Percentiles rank a stretch among this genome's conserved stretches.
Evolutionary conservation across 2,888 invertebrate species (phyloP).

Genomic region (Nephrotoma appendiculata): DNA sequence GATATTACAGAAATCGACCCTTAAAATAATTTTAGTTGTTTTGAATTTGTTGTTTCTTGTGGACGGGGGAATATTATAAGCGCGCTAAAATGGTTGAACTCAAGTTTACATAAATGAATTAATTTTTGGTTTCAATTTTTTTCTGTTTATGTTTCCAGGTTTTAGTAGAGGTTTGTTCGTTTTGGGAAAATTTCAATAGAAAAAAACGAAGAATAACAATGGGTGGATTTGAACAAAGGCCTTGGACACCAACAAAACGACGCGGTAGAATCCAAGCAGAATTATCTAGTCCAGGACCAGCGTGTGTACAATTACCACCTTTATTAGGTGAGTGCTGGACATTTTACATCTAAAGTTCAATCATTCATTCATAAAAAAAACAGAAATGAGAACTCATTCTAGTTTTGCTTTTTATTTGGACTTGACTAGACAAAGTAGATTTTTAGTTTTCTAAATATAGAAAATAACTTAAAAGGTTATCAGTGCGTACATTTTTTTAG

Average conservation of each 20-base stretch:
- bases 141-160: neutral
- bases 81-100: neutral
- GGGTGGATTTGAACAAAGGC: conserved; percentile 63
- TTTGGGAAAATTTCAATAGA: neutral
- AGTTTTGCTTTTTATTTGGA: neutral
- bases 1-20: neutral
- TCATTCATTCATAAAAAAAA: neutral
- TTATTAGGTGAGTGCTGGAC: conserved; percentile 49
- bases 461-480: too few species aligned
- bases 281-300: conserved; percentile 73
- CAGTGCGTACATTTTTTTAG: too few species aligned
- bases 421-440: neutral
- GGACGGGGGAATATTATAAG: neutral
- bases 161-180: neutral
- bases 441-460: too few species aligned
- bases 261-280: conserved; percentile 82
- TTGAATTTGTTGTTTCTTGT: neutral
- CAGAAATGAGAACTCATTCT: neutral
- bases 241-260: conserved; percentile 82
- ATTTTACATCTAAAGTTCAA: neutral
- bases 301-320: conserved; percentile 66
- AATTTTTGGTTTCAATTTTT: neutral
- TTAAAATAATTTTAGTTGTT: neutral
- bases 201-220: conserved; percentile 15
- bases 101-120: neutral